Base-by-base conservation (phyloP, 2,797 vertebrate genomes). In the Falco rusticolus region DNA sequence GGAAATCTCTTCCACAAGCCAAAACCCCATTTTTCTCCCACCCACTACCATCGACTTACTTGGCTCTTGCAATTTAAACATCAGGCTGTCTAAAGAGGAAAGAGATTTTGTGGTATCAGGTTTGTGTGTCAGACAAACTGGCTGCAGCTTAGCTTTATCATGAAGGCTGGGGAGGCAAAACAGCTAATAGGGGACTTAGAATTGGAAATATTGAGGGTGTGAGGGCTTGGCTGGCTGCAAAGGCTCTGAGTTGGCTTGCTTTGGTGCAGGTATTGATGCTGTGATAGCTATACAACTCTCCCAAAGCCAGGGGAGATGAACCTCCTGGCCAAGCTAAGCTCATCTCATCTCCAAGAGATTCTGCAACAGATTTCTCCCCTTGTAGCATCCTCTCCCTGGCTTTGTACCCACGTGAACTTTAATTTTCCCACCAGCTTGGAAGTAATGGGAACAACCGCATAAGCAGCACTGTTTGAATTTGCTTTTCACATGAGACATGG, bases 11-110 rank as follows among this genome's bases (percentile, higher is more conserved):
- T 24, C 60, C 71, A 1, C 13, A 1, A 39, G 2, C 51, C 53
- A 22, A 43, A 21, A 7, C 5, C 26, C n/a, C 51, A 0, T 11
- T 39, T n/a, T 19, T 12, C 39, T 16, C 50, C 75, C 50, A 10
- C 59, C 76, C 34, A 0, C 43, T 4, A 1, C 31, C 50, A 1
- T 3, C 1, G 3, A 84, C 93, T 87, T 65, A 95, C 94, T 54
- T 1, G 94, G 90, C 31, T 93, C 79, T 54, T 93, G 94, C 79
- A 95, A 24, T 25, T 53, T 39, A 29, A 95, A 95, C 91, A 57
- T 81, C 75, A 95, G 87, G 84, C 65, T 45, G 59, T 95, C 94
- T 95, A 31, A 24, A 56, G 34, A 59, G 79, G 54, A 66, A 50
- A 87, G 48, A 76, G 29, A 61, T 13, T 10, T 11, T 41, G 5